Base-by-base conservation (phyloP, 2,888 invertebrate genomes). In the Drosophila imparisetae region DNA sequence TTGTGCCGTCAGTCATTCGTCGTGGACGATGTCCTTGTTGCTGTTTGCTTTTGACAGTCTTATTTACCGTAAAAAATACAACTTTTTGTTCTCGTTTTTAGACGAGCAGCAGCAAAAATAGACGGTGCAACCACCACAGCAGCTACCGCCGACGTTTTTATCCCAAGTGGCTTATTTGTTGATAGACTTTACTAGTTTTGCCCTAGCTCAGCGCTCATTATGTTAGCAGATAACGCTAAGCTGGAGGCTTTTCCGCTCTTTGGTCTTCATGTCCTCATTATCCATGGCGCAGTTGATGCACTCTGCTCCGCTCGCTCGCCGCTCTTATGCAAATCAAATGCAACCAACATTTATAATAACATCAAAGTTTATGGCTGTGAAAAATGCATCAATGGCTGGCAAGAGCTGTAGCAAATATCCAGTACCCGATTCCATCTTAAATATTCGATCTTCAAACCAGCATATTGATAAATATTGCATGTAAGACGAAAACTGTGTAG, bases 1-100 rank as follows among this genome's bases (percentile, higher is more conserved):
- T 53, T 32, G 10, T 54, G 58, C 50, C 52, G 32, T 63, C 55
- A 64, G 62, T 66, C 67, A 49, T 68, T 61, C 63, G 29, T 63
- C 52, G 54, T 61, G 40, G 69, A 49, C 67, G 71, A 64, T 79
- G 62, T 66, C 69, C 67, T 73, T 76, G 67, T 72, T 70, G 58
- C 66, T 66, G 73, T 71, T 64, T 60, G 50, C 45, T 40, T 61
- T 73, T 65, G 55, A 75, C 72, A 67, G 77, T 58, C 62, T 66
- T 87, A 85, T 87, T 87, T 88, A 70, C 71, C 67, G 73, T 79
- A 62, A 78, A 77, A 86, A 90, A 75, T 73, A 72, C 66, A 90
- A 87, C 63, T 76, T 84, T 87, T 87, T 66, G 57, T 45, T 60
- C 50, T 7, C 42, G 21, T 27, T 58, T 36, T 64, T 34, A 53